A percentile compares a stretch with the other conserved stretches of the same genome.
Conservation (phyloP, 1,140 invertebrate species). For the Leptinotarsa texana region DNA sequence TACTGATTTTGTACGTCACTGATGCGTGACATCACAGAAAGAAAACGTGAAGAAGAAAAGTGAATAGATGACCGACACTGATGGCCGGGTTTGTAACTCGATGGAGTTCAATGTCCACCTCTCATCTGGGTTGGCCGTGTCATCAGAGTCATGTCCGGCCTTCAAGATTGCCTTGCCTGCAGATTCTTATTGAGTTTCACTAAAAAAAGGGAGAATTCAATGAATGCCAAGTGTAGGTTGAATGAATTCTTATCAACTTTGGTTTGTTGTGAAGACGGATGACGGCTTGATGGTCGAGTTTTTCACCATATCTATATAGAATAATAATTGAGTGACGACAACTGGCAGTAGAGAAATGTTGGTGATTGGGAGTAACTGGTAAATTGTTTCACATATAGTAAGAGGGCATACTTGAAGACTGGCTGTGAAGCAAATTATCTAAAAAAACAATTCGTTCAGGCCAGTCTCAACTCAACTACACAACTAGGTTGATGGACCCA, state of each 20-base stretch:
- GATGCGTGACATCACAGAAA: too few species aligned
- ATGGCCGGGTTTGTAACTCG: not conserved
- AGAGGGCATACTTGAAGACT: not conserved
- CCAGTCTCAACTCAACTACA: too few species aligned
- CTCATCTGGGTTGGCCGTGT: slow-evolving; percentile 18
- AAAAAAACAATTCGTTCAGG: too few species aligned
- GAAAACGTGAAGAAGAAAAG: not conserved
- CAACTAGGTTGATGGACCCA: too few species aligned
- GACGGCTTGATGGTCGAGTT: too few species aligned
- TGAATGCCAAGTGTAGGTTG: not conserved
- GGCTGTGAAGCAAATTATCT: not conserved
- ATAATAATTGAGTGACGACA: not conserved
- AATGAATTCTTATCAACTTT: not conserved
- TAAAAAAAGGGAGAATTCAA: not conserved
- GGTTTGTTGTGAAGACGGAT: not conserved
- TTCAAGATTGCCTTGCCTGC: slow-evolving; percentile 24
- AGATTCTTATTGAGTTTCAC: slow-evolving; percentile 3
- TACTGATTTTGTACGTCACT: too few species aligned
- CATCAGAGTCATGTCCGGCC: slow-evolving; percentile 23
- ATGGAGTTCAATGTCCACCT: slow-evolving; percentile 19
- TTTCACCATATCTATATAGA: not conserved
- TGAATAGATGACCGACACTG: slow-evolving; percentile 3
- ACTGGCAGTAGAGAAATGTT: not conserved
- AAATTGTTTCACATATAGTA: not conserved
- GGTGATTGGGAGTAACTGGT: not conserved